phyloP scores from a whole-genome alignment of 2,797 vertebrate genomes.

The Fundulus diaphanus region DNA sequence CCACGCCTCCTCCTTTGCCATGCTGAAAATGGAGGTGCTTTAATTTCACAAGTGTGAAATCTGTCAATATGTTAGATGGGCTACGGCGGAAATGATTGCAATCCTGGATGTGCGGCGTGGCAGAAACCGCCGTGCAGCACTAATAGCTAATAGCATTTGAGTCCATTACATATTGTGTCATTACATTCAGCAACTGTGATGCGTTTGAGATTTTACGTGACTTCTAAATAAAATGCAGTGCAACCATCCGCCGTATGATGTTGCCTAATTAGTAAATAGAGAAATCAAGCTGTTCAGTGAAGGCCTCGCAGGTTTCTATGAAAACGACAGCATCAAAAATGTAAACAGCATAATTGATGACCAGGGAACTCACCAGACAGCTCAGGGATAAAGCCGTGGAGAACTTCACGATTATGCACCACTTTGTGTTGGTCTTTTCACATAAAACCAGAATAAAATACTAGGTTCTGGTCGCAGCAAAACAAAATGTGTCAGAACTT shows the following conservation, averaged over 20 bases:
- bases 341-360: too few relatives aligned
- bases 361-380: too few relatives aligned
- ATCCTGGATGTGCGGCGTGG: neutral
- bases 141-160: neutral
- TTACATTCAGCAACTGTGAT: neutral
- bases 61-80: neutral
- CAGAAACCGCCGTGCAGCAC: neutral
- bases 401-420: neutral
- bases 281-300: neutral
- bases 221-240: neutral
- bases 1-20: conserved; percentile 13
- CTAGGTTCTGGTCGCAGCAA: neutral
- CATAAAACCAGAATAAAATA: neutral
- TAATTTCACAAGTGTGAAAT: neutral
- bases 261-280: neutral
- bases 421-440: neutral
- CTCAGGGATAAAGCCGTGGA: too few relatives aligned
- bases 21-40: conserved; percentile 3
- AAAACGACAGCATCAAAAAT: too few relatives aligned
- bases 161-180: neutral
- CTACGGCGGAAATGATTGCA: neutral
- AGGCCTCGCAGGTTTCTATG: too few relatives aligned
- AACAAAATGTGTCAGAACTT: conserved; percentile 1
- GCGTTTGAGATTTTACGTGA: neutral
- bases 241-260: neutral